phyloP scores from a whole-genome alignment of 2,797 vertebrate species.

The Gallinago solitaria region DNA sequence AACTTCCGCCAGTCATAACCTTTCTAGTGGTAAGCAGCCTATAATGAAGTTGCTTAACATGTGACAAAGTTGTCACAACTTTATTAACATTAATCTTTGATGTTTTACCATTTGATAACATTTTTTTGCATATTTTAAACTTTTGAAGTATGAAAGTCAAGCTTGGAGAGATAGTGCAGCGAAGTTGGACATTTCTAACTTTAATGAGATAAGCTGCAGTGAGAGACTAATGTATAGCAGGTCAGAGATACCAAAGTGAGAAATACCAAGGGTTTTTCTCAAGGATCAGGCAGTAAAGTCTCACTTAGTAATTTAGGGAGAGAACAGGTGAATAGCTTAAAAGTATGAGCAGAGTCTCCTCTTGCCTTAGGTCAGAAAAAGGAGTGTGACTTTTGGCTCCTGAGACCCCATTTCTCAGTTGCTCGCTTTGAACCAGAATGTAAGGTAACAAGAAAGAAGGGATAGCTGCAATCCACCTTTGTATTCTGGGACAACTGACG shows the following conservation, averaged over 20 bases:
- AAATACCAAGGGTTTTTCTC: slow-evolving; percentile 1
- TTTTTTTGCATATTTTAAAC: neutral
- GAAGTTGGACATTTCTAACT: neutral
- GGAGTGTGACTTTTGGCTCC: slow-evolving; percentile 38
- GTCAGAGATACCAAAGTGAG: slow-evolving; percentile 39
- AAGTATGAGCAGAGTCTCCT: slow-evolving; percentile 14
- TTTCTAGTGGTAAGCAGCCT: neutral
- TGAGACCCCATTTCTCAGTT: neutral
- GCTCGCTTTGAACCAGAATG: slow-evolving; percentile 29
- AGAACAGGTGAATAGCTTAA: slow-evolving; percentile 30
- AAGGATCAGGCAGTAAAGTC: slow-evolving; percentile 21
- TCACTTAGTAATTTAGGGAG: slow-evolving; percentile 22
- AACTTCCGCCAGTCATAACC: neutral
- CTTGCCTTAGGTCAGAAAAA: neutral
- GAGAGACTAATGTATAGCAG: neutral
- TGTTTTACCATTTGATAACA: neutral
- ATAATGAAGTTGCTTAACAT: neutral
- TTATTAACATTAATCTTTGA: neutral
- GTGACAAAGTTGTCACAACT: neutral
- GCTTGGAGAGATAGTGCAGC: neutral
- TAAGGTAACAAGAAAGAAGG: slow-evolving; percentile 40
- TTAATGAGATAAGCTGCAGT: neutral
- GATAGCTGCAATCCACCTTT: slow-evolving; percentile 7
- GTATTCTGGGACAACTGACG: neutral
- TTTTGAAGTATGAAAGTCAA: neutral